Evolutionary conservation across 2,797 vertebrate genomes (phyloP), one percentile per base, ranked within the genome.

Genomic region (Ara ararauna): DNA sequence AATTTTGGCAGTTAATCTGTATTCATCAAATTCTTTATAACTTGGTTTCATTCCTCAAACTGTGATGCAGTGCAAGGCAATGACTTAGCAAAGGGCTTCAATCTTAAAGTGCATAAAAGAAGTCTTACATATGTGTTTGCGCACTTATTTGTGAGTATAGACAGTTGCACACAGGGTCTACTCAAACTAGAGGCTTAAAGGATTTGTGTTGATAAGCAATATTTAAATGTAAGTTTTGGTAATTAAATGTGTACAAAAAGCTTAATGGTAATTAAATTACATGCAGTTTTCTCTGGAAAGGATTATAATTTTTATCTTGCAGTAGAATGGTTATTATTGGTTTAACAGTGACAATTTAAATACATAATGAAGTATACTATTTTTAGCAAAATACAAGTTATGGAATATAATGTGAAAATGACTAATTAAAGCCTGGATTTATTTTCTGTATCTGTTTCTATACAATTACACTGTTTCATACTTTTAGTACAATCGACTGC

Each of bases 241-340:
- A 73, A 87, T 81, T 79, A 73, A 79, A 58, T 29, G 20, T 91
- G 62, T 40, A 64, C 64, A 72, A 51, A 88, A 81, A 76, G 9
- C 40, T 67, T 89, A 84, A 44, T 20, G 26, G 23, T 65, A 90
- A 86, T 95, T 84, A 93, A 89, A 84, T 84, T 51, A 48, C n/a
- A 54, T 58, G 40, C 50, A 38, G 3, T 65, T 85, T 94, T 87
- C 23, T 82, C 53, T 79, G 24, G 50, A 60, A 65, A 24, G 30
- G 67, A 73, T 95, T 76, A 77, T 54, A 19, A n/a, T 42, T 86
- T 94, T 90, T 79, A 38, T 74, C 60, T 61, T 79, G 34, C 20
- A 73, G 29, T 47, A 66, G 44, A 76, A 79, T 20, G 19, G 17
- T 89, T 79, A 34, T 71, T 90, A 42, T 73, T 92, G 86, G 23